Evolutionary conservation across 2,888 invertebrate species (phyloP).

Genomic region (Parthenolecanium corni): DNA sequence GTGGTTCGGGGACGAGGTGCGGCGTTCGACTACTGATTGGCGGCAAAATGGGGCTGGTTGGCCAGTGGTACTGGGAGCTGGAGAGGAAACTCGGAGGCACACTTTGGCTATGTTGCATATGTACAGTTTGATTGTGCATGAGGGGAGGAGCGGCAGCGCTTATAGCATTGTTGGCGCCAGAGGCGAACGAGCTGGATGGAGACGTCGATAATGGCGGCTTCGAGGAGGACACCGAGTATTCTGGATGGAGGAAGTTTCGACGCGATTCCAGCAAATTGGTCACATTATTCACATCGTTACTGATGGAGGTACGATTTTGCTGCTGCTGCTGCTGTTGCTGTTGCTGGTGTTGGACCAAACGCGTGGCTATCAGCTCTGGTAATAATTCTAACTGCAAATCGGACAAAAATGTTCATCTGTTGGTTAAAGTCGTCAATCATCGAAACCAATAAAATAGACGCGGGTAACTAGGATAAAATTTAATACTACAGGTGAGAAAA

Average conservation of each 20-base stretch:
- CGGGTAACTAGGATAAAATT: too few species aligned
- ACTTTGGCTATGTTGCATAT: slow-evolving; percentile 20
- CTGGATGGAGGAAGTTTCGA: slow-evolving; percentile 76
- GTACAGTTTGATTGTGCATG: slow-evolving; percentile 22
- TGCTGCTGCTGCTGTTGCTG: slow-evolving; percentile 45
- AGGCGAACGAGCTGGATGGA: slow-evolving; percentile 34
- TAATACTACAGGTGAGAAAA: too few species aligned
- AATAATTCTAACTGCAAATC: slow-evolving; percentile 59
- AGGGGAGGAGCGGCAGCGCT: slow-evolving; percentile 34
- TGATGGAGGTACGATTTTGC: slow-evolving; percentile 13
- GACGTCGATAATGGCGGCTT: slow-evolving; percentile 35
- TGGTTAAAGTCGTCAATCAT: too few species aligned
- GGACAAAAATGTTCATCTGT: too few species aligned
- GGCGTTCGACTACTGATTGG: slow-evolving; percentile 57
- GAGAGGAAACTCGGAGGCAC: slow-evolving; percentile 34
- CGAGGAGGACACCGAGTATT: slow-evolving; percentile 51
- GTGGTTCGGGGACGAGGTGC: slow-evolving; percentile 56
- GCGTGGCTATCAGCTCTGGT: slow-evolving; percentile 68
- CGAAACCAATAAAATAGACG: too few species aligned
- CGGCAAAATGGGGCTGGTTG: slow-evolving; percentile 47
- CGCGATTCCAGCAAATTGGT: slow-evolving; percentile 37
- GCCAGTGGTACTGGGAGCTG: slow-evolving; percentile 35
- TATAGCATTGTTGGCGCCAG: slow-evolving; percentile 32
- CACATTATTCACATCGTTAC: slow-evolving; percentile 31
- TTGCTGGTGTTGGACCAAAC: slow-evolving; percentile 49